These are phyloP conservation scores for Plestiodon gilberti DNA, from an alignment of 2,113 vertebrate species.

Conservation along the genomic window DNA sequence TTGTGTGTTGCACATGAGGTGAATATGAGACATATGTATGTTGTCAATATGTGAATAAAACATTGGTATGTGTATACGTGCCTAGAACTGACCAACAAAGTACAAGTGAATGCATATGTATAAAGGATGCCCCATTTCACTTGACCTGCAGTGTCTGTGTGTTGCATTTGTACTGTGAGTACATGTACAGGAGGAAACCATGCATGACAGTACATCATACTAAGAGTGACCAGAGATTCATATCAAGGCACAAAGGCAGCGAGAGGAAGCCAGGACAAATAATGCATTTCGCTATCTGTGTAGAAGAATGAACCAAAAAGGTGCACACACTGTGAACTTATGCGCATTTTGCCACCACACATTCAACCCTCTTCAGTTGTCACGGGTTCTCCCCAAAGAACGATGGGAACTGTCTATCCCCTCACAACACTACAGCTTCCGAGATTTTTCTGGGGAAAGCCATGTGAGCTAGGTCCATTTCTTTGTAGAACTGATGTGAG, in stretches of 20 bases:
- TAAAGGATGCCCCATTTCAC: neutral
- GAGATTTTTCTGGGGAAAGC: neutral
- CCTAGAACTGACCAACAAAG: neutral
- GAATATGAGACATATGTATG: too few species aligned
- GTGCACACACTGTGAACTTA: too few species aligned
- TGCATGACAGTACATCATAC: too few species aligned
- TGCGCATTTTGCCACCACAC: too few species aligned
- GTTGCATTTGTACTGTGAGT: neutral
- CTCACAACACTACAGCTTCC: neutral
- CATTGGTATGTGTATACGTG: neutral
- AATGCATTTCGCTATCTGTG: too few species aligned
- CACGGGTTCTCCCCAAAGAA: neutral
- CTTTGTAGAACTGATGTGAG: neutral
- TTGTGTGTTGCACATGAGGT: too few species aligned
- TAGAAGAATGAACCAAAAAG: too few species aligned
- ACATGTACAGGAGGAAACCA: too few species aligned
- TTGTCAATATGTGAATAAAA: too few species aligned
- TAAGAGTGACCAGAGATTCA: too few species aligned
- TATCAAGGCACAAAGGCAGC: too few species aligned
- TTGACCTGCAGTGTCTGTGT: neutral
- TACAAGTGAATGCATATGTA: neutral
- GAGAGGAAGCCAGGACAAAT: too few species aligned
- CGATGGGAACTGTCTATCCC: neutral
- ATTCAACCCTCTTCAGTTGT: neutral
- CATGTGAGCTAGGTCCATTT: neutral